Evolutionary conservation across 2,797 vertebrate species (phyloP).

Genomic region (Gambusia yucatana): DNA sequence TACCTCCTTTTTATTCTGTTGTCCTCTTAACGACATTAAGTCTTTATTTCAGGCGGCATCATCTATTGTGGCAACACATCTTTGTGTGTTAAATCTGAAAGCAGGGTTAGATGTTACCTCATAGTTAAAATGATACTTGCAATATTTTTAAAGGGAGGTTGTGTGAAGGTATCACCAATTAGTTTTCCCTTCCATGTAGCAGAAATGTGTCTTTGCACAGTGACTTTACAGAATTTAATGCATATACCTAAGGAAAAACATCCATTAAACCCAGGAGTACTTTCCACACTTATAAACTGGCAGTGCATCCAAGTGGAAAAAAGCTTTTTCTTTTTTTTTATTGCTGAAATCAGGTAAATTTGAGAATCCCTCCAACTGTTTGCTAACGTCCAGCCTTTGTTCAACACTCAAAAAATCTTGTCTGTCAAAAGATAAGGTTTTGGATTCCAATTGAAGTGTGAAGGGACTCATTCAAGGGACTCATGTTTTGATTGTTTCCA

Average conservation of each 20-base stretch:
- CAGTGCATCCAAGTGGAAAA: neutral
- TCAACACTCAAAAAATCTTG: conserved; percentile 12
- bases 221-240: neutral
- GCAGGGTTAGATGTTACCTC: neutral
- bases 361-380: neutral
- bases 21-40: conserved; percentile 11
- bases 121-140: neutral
- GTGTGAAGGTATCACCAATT: neutral
- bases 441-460: neutral
- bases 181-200: neutral
- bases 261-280: neutral
- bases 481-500: conserved; percentile 44
- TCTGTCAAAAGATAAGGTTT: conserved; percentile 29
- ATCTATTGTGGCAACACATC: conserved; percentile 25
- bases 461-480: conserved; percentile 11
- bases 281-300: neutral
- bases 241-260: neutral
- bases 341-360: neutral
- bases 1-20: conserved; percentile 27
- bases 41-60: conserved; percentile 17
- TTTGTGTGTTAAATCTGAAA: conserved; percentile 38
- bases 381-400: neutral
- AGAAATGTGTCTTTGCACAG: neutral
- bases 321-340: neutral
- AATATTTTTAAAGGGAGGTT: neutral